Conservation (phyloP, 2,797 vertebrate species). For the Cynopterus sphinx region DNA sequence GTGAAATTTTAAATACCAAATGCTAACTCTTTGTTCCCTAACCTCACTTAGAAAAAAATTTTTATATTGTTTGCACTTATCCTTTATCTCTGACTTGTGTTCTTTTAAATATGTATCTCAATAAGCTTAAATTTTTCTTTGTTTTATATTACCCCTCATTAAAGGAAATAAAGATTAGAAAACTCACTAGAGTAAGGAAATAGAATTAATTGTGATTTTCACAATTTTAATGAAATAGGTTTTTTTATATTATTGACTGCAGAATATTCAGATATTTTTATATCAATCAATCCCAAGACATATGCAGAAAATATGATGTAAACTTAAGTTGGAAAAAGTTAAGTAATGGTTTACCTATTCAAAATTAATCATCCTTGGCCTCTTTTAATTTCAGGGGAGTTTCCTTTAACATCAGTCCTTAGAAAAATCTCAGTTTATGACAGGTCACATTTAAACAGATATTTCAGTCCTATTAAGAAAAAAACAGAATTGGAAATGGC, state of each 20-base stretch:
- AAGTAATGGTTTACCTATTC: neutral
- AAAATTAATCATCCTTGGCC: constrained; percentile 10
- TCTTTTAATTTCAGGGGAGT: neutral
- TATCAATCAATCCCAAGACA: neutral
- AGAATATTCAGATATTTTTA: constrained; percentile 19
- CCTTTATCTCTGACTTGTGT: neutral
- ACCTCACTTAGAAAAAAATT: constrained; percentile 28
- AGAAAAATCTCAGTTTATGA: neutral
- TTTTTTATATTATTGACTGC: constrained; percentile 37
- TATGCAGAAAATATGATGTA: constrained; percentile 50
- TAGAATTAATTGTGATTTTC: constrained; percentile 51
- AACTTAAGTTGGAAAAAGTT: constrained; percentile 3
- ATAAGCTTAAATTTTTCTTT: constrained; percentile 9
- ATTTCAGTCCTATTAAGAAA: neutral
- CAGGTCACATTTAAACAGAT: constrained; percentile 35
- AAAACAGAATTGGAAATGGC: neutral
- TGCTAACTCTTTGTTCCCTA: constrained; percentile 6
- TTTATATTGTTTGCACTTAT: neutral
- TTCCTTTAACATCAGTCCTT: constrained; percentile 30
- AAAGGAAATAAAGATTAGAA: constrained; percentile 49
- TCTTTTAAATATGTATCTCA: neutral
- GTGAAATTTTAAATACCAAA: constrained; percentile 17
- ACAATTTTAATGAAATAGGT: constrained; percentile 47
- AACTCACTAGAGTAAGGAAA: neutral
- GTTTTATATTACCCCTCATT: constrained; percentile 33